Conservation (phyloP, 2,113 vertebrate species). For the Bufo bufo region DNA sequence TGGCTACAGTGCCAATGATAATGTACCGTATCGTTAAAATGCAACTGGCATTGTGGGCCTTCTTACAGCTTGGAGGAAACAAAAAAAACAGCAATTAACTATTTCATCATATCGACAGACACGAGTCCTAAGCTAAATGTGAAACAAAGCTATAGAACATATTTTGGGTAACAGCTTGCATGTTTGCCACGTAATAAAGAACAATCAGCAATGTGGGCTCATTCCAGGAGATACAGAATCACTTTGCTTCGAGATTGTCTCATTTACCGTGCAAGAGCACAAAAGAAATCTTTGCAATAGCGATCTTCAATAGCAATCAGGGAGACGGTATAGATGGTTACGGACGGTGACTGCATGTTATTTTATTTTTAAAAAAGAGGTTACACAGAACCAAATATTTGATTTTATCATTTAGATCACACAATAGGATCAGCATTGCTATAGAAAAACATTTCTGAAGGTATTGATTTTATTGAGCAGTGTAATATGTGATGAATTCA, state of each 20-base stretch:
- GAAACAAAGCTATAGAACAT: conserved; percentile 63
- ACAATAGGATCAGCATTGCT: no score
- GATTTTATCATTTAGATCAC: no score
- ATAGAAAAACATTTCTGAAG: no score
- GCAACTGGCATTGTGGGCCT: conserved; percentile 82
- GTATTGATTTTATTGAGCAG: not conserved
- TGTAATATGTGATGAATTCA: not conserved
- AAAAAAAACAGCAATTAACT: conserved; percentile 75
- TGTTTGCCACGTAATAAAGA: conserved; percentile 50
- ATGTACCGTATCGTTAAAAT: conserved; percentile 86
- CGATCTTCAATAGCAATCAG: not conserved
- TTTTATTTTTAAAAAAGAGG: not conserved
- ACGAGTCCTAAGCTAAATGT: conserved; percentile 74
- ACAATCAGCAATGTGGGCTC: conserved; percentile 3
- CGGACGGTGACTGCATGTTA: not conserved
- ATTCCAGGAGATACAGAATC: not conserved
- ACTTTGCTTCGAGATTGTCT: not conserved
- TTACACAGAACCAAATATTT: not conserved
- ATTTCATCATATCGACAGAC: conserved; percentile 76
- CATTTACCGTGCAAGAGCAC: not conserved
- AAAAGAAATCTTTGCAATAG: not conserved
- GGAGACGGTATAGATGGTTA: not conserved
- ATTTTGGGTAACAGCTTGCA: conserved; percentile 38
- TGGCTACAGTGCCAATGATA: conserved; percentile 84
- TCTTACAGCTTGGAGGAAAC: conserved; percentile 74